Percentiles rank a stretch among this genome's conserved stretches.
phyloP scores from a whole-genome alignment of 2,888 invertebrate species.

The Pachymerium ferrugineum region DNA sequence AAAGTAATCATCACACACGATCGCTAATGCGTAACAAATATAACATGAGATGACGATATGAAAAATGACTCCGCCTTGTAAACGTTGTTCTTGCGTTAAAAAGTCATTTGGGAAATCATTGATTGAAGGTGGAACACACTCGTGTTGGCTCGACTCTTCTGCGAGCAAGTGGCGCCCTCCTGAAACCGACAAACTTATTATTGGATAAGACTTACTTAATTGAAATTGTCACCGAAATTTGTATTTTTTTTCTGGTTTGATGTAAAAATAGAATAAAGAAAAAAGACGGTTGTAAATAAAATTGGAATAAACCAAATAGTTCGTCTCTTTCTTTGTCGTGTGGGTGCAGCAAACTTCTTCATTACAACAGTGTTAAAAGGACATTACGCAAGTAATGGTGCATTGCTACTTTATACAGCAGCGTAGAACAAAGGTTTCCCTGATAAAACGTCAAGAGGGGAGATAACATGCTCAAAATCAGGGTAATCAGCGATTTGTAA shows the following conservation, averaged over 20 bases:
- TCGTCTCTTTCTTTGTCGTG: neutral
- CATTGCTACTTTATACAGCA: too few species aligned
- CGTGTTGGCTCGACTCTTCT: neutral
- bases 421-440: too few species aligned
- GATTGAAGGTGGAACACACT: conserved; percentile 44
- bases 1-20: conserved; percentile 78
- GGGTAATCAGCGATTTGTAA: too few species aligned
- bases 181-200: neutral
- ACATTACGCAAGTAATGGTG: too few species aligned
- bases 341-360: neutral
- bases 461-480: too few species aligned
- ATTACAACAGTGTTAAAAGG: neutral
- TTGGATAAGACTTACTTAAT: too few species aligned
- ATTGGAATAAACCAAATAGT: neutral
- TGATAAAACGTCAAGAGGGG: too few species aligned
- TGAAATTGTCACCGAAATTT: neutral
- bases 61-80: conserved; percentile 43
- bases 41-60: conserved; percentile 45
- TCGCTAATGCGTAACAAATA: conserved; percentile 47
- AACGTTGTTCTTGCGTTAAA: conserved; percentile 42
- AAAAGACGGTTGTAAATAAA: neutral
- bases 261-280: neutral
- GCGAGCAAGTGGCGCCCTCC: neutral
- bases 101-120: conserved; percentile 46
- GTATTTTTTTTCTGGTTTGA: neutral